Percentiles rank a stretch among this genome's conserved stretches.
phyloP scores from a whole-genome alignment of 1,140 invertebrate species.

The Doryteuthis pealeii region DNA sequence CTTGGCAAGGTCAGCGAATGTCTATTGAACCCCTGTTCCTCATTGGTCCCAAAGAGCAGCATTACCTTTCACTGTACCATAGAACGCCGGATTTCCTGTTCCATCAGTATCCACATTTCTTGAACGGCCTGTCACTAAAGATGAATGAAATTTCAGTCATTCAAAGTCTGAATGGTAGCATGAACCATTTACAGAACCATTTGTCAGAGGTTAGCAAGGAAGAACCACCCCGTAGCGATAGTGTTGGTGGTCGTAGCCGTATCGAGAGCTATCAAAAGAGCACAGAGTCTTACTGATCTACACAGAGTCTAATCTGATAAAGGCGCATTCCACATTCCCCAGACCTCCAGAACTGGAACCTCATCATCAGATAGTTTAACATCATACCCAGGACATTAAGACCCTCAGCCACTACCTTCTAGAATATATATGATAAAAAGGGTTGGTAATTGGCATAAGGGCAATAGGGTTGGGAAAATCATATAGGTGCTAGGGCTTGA shows the following conservation, averaged over 20 bases:
- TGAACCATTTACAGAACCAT: conserved; percentile 9
- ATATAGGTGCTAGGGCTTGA: no score
- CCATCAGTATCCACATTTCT: conserved; percentile 63
- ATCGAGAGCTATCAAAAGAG: background rate
- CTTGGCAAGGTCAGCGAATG: conserved; percentile 88
- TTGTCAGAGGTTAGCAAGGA: background rate
- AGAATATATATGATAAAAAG: no score
- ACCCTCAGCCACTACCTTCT: no score
- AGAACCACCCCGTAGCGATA: background rate
- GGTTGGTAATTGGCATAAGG: no score
- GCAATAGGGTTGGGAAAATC: no score
- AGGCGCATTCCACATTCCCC: no score
- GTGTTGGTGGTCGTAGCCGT: background rate
- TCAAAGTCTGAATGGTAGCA: conserved; percentile 57
- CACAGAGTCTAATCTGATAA: no score
- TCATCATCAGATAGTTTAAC: no score
- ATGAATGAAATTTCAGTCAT: conserved; percentile 71
- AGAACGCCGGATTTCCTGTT: conserved; percentile 83
- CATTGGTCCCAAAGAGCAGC: conserved; percentile 60
- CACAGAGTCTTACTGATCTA: no score
- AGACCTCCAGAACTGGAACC: no score
- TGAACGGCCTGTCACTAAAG: conserved; percentile 60
- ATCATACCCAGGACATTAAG: no score
- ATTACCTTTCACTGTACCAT: conserved; percentile 74
- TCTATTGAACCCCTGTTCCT: conserved; percentile 72